Evolutionary conservation across 2,888 invertebrate genomes (phyloP).

Genomic region (Orthosia cruda): DNA sequence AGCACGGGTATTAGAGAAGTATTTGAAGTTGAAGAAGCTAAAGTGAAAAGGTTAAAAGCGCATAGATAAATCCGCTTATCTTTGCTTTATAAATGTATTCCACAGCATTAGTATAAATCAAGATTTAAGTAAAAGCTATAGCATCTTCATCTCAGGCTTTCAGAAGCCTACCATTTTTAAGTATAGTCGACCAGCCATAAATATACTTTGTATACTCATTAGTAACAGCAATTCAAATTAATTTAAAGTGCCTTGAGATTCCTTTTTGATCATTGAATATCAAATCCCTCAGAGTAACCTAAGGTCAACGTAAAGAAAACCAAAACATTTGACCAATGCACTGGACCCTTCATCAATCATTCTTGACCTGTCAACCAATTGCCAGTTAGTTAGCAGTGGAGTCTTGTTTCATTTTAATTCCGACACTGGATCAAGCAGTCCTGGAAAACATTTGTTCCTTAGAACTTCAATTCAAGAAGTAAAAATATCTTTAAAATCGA

Average conservation of each 20-base stretch:
- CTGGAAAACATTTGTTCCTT: background rate
- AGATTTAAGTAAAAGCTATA: slow-evolving; percentile 32
- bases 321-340: background rate
- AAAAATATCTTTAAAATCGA: background rate
- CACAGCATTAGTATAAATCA: slow-evolving; percentile 37
- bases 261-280: background rate
- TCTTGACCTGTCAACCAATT: background rate
- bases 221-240: background rate
- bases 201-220: background rate
- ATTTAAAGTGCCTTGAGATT: background rate
- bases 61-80: slow-evolving; percentile 35
- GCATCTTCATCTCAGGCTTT: slow-evolving; percentile 17
- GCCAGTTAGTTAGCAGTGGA: background rate
- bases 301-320: background rate
- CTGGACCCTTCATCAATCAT: background rate
- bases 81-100: slow-evolving; percentile 27
- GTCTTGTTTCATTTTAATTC: background rate
- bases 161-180: background rate
- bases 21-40: slow-evolving; percentile 29
- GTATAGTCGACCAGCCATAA: background rate
- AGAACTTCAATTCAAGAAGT: background rate
- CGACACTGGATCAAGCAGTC: background rate
- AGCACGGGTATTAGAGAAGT: background rate
- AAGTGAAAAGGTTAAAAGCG: slow-evolving; percentile 27
- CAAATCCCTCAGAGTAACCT: background rate